Base-by-base conservation (phyloP, 2,888 invertebrate species). In the Apoda limacodes region DNA sequence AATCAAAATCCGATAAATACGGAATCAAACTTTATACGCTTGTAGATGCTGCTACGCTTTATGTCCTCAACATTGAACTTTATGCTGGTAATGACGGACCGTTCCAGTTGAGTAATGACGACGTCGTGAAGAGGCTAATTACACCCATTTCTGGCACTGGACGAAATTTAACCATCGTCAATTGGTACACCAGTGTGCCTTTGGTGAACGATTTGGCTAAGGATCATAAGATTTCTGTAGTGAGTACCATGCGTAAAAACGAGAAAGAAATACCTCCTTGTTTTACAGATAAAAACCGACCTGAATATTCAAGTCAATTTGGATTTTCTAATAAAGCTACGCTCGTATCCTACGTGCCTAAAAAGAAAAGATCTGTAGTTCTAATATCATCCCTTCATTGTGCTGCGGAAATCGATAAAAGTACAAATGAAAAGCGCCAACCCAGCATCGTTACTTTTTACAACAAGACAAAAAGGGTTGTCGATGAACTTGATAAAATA, bases 111-210 rank as follows among this genome's bases (percentile, higher is more conserved):
- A 40, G 43, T 28, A 52, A 55, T 37, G 26, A 33, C 34, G 48
- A 47, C 26, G 46, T 55, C 25, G 51, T 55, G 10, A 37, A 42
- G 34, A 37, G 43, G 30, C 29, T 47, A 34, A 40, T 43, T 28
- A 32, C 32, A 41, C 43, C 50, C 34, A 53, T 56, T 32, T 47
- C 46, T 32, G 43, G 45, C 28, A 38, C 41, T 31, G 40, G 42
- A 25, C 17, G 42, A 37, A 53, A 55, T 30, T 33, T 55, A 9
- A 59, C 45, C 4, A 31, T 41, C 20, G 40, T 42, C 32, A 43
- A 40, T 42, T 55, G 50, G 52, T 60, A 46, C 23, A 48, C 50
- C 21, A 47, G 48, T 40, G 37, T 50, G 9, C 45, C 46, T 7
- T 31, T 53, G 36, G 31, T 39, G 9, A 30, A 38, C 15, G 40